Base-by-base conservation (phyloP, 2,888 invertebrate species). In the Drosophila koepferae region DNA sequence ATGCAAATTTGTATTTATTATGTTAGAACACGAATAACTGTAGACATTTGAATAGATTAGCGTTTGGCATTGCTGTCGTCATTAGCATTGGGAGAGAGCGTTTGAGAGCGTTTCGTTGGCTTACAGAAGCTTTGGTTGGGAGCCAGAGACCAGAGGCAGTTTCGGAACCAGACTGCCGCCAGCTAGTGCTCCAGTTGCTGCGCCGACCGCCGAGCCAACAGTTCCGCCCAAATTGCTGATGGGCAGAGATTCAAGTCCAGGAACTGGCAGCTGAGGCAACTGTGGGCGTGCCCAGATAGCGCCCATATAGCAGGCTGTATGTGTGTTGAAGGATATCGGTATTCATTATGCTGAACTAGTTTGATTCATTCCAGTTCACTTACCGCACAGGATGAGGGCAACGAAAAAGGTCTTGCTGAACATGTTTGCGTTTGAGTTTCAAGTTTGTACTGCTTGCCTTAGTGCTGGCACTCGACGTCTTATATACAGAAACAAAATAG, bases 311-410 rank as follows among this genome's bases (percentile, higher is more conserved):
- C 74, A 84, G 48, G 61, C 89, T 85, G 44, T 1, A 64, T 20
- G 4, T 10, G 14, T 12, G 18, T 18, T 12, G 2, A 10, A 43
- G 10, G 20, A 23, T 16, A 14, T 36, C 5, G 23, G 10, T n/a
- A 3, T 1, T 18, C 49, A 31, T n/a, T n/a, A n/a, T 41, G 5
- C 10, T 9, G 10, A 38, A 28, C 14, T 34, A 2, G 12, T 34
- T 55, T 6, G 0, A 3, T n/a, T 53, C 34, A 34, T 23, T 31
- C 9, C 4, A 18, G 14, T 34, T 46, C 12, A 82, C 86, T 20
- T 56, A 85, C 84, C 88, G 55, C 88, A 85, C 60, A 85, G 49
- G 28, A 89, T 20, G 23, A 89, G 48, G 31, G 77, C 77, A 0
- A 74, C 34, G 16, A 87, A 18, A 38, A 77, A 63, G 16, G 55